A percentile compares a stretch with the other conserved stretches of the same genome.
Conservation (phyloP, 2,888 invertebrate species). For the Meta bourneti region DNA sequence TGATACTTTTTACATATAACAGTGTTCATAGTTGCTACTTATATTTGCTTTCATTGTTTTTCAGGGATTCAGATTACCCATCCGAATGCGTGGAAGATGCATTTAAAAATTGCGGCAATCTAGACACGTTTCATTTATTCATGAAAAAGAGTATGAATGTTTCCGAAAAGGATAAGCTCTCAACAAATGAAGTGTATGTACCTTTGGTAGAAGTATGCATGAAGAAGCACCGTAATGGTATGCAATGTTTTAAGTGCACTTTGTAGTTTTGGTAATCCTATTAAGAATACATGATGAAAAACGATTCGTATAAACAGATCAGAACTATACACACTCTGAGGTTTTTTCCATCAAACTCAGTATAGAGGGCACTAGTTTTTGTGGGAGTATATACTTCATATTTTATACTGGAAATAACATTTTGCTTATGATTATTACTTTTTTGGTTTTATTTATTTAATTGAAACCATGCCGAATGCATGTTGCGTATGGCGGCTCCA, state of each 20-base stretch:
- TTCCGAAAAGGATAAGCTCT: background rate
- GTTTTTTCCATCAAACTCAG: background rate
- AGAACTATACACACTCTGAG: too few relatives aligned
- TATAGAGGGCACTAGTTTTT: background rate
- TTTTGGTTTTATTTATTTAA: background rate
- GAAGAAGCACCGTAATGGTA: constrained; percentile 5
- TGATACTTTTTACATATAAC: too few relatives aligned
- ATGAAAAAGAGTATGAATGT: constrained; percentile 59
- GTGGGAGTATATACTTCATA: background rate
- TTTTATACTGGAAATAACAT: background rate
- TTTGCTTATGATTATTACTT: background rate
- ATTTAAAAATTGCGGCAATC: constrained; percentile 23
- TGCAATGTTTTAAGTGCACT: background rate
- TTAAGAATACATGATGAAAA: background rate
- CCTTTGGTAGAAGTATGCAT: constrained; percentile 19
- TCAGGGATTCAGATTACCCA: constrained; percentile 41
- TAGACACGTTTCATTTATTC: constrained; percentile 15
- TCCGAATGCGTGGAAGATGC: constrained; percentile 34
- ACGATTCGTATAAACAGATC: background rate
- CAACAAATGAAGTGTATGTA: background rate
- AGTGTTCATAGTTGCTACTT: too few relatives aligned
- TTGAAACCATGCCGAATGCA: too few relatives aligned
- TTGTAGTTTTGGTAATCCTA: background rate
- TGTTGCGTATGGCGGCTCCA: too few relatives aligned
- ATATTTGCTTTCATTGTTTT: background rate